phyloP scores from a whole-genome alignment of 2,888 invertebrate species.

The Amphimallon solstitiale region DNA sequence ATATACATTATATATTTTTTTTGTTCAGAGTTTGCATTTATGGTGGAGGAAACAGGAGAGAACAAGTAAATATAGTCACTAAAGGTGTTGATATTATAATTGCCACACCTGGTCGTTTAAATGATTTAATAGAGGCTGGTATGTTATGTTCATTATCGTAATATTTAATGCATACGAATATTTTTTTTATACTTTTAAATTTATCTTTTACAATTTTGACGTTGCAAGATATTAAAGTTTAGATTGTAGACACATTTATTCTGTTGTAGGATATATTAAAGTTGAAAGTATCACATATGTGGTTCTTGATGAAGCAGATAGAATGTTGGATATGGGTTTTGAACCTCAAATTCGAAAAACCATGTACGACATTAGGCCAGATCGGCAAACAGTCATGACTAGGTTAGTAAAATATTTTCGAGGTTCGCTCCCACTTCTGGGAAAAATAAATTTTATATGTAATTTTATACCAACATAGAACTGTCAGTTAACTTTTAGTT shows the following conservation, averaged over 20 bases:
- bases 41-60: constrained; percentile 85
- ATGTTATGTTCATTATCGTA: constrained; percentile 35
- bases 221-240: not conserved
- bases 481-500: no score
- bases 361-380: constrained; percentile 83
- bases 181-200: no score
- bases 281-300: constrained; percentile 85
- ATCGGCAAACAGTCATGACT: constrained; percentile 96
- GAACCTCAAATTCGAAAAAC: constrained; percentile 89
- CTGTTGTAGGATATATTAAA: constrained; percentile 69
- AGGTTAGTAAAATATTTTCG: constrained; percentile 64
- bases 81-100: constrained; percentile 94
- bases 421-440: not conserved
- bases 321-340: constrained; percentile 89
- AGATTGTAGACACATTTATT: constrained; percentile 2
- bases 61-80: constrained; percentile 79
- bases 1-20: constrained; percentile 22
- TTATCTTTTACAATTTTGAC: not conserved
- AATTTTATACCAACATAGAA: no score
- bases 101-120: constrained; percentile 93
- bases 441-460: not conserved
- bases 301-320: constrained; percentile 91
- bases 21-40: constrained; percentile 82
- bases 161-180: no score
- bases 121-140: constrained; percentile 82